phyloP scores from a whole-genome alignment of 2,113 vertebrate genomes.

The Eidolon helvum region DNA sequence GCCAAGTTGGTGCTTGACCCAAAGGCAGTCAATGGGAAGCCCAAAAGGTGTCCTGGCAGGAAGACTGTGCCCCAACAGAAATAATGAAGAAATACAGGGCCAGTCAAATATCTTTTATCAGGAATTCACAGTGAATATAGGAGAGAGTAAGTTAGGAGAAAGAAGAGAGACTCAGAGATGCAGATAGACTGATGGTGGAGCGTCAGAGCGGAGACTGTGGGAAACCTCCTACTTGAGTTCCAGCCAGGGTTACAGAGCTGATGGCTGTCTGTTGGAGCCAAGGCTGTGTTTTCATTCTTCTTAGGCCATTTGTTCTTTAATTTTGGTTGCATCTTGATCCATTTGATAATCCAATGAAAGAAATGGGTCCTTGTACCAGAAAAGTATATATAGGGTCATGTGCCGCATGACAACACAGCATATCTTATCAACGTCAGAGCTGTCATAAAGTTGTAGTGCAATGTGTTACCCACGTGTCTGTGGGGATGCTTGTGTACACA shows the following conservation, averaged over 20 bases:
- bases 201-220: background rate
- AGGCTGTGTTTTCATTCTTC: background rate
- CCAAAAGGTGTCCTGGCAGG: background rate
- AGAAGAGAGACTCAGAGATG: background rate
- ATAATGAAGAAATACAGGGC: background rate
- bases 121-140: background rate
- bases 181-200: background rate
- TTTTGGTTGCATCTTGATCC: background rate
- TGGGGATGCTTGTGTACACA: background rate
- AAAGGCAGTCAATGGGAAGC: background rate
- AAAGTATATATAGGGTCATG: background rate
- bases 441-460: background rate
- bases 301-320: background rate
- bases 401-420: background rate
- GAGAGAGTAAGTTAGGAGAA: background rate
- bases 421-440: background rate
- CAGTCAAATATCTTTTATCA: background rate
- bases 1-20: background rate
- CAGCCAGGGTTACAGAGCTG: background rate
- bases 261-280: background rate
- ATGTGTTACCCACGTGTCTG: background rate
- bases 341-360: background rate
- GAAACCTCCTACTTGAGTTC: background rate
- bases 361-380: background rate
- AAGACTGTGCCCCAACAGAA: background rate